These are phyloP conservation scores for Columba guinea DNA, from an alignment of 2,797 vertebrate species.

Conservation along the genomic window DNA sequence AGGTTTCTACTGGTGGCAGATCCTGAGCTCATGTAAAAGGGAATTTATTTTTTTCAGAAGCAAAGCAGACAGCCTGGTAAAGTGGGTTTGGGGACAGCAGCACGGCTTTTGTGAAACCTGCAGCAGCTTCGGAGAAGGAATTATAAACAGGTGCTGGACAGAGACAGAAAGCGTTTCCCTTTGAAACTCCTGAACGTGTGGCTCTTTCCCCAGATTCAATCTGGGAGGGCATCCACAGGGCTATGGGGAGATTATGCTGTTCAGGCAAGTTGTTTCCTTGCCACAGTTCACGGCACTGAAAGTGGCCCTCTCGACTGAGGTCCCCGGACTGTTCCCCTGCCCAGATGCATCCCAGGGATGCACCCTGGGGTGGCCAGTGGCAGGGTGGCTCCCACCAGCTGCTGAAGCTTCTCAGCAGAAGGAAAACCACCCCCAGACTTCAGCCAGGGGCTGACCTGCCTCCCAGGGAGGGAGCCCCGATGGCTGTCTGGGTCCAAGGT, in stretches of 20 bases:
- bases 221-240: not conserved
- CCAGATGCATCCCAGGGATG: not conserved
- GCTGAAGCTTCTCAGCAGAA: not conserved
- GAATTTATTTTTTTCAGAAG: not conserved
- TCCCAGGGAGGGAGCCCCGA: not conserved
- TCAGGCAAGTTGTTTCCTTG: not conserved
- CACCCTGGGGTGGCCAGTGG: accelerated
- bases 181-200: not conserved
- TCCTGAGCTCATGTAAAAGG: not conserved
- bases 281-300: not conserved
- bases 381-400: not conserved
- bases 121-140: not conserved
- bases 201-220: not conserved
- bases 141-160: not conserved
- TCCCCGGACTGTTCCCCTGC: not conserved
- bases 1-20: not conserved
- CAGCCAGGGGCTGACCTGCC: not conserved
- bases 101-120: not conserved
- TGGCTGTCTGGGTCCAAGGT: not conserved
- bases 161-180: not conserved
- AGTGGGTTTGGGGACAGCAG: not conserved
- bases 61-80: not conserved
- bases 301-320: accelerated
- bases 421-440: conserved; percentile 24
- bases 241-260: not conserved